These are phyloP conservation scores for Meloidogyne floridensis DNA, from an alignment of 1,140 invertebrate species.

Conservation along the genomic window DNA sequence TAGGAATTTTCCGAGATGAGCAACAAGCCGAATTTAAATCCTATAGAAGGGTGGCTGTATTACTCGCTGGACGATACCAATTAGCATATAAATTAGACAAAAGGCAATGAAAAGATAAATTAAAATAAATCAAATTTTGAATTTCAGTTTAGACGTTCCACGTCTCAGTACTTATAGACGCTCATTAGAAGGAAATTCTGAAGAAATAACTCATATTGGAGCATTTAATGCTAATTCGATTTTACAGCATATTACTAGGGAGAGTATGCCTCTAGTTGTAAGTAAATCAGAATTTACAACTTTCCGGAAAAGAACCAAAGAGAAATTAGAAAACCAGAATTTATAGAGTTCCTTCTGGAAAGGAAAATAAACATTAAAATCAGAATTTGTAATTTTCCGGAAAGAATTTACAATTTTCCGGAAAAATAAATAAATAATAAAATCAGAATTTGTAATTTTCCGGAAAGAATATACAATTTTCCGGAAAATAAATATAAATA, in stretches of 20 bases:
- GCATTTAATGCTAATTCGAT: constrained; percentile 40
- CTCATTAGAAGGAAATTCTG: constrained; percentile 18
- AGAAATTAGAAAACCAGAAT: no score
- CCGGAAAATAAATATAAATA: background rate
- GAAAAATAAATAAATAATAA: background rate
- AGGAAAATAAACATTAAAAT: background rate
- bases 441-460: background rate
- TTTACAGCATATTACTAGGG: constrained; percentile 38
- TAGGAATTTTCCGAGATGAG: constrained; percentile 44
- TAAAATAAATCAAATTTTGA: background rate
- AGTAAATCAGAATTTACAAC: background rate
- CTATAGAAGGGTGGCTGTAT: constrained; percentile 33
- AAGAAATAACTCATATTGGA: constrained; percentile 25
- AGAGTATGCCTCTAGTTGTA: constrained; percentile 41
- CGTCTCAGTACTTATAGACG: constrained; percentile 32
- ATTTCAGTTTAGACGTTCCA: constrained; percentile 21
- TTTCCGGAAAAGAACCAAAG: background rate
- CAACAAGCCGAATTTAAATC: constrained; percentile 41
- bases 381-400: background rate
- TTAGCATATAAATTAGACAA: constrained; percentile 45
- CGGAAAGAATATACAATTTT: no score
- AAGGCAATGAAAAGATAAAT: constrained; percentile 23
- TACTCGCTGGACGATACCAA: constrained; percentile 47
- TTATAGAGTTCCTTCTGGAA: no score
- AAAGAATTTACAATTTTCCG: no score